These are phyloP conservation scores for Neoaliturus tenellus DNA, from an alignment of 2,888 invertebrate genomes.

Conservation along the genomic window DNA sequence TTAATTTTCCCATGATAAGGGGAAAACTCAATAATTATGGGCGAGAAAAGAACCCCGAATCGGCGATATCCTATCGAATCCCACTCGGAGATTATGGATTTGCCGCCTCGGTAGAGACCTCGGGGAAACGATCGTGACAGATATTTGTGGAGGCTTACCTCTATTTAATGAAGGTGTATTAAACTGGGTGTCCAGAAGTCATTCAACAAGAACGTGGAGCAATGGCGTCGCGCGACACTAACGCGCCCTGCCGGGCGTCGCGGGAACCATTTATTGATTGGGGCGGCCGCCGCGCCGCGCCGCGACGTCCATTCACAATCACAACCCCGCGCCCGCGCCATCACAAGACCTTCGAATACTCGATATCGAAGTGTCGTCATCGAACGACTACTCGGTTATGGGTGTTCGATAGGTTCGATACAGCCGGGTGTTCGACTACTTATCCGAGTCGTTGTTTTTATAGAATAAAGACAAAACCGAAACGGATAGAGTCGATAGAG, in stretches of 20 bases:
- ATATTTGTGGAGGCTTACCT: constrained; percentile 22
- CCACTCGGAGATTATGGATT: not conserved
- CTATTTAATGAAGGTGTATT: constrained; percentile 30
- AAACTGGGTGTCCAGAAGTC: constrained; percentile 37
- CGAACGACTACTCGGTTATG: not conserved
- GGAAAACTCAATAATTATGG: not conserved
- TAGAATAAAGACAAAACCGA: too few species aligned
- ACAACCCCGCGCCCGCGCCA: constrained; percentile 46
- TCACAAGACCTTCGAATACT: not conserved
- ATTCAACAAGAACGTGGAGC: constrained; percentile 24
- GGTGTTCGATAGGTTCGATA: not conserved
- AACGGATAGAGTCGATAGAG: too few species aligned
- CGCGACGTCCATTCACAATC: constrained; percentile 17
- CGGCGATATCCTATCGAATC: not conserved
- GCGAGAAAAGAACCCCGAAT: not conserved
- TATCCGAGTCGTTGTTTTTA: too few species aligned
- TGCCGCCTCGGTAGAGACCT: not conserved
- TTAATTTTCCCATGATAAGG: constrained; percentile 4
- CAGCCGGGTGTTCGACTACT: too few species aligned
- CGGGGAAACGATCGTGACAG: not conserved
- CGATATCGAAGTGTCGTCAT: not conserved
- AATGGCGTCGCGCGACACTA: constrained; percentile 29
- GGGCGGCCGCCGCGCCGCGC: not conserved
- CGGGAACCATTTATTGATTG: constrained; percentile 28
- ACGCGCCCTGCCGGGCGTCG: constrained; percentile 28